A percentile compares a stretch with the other conserved stretches of the same genome.
These are phyloP conservation scores for Bruchidius siliquastri DNA, from an alignment of 2,888 invertebrate species.

Conservation along the genomic window DNA sequence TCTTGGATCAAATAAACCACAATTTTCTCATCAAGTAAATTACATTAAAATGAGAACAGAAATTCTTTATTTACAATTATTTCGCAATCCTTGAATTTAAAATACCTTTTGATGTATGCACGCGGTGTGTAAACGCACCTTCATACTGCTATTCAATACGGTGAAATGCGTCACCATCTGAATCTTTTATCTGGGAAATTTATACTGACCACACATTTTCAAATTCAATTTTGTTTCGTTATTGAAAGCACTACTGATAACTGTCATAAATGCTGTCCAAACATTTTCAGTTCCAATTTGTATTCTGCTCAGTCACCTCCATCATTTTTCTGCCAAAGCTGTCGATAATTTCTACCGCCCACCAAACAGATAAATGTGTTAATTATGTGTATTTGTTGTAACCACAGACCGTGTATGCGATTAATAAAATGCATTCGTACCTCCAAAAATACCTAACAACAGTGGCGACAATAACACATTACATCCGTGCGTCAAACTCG, in stretches of 20 bases:
- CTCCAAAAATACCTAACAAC: neutral
- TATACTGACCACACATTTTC: neutral
- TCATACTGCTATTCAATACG: too few relatives aligned
- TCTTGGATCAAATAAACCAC: too few relatives aligned
- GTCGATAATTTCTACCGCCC: neutral
- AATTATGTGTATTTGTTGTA: neutral
- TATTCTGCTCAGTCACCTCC: neutral
- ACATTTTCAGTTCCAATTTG: neutral
- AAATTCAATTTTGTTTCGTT: neutral
- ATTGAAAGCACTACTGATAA: neutral
- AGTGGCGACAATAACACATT: too few relatives aligned
- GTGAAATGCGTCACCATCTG: too few relatives aligned
- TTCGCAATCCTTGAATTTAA: too few relatives aligned
- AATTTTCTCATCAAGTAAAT: too few relatives aligned
- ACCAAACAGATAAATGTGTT: neutral
- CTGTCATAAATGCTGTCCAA: neutral
- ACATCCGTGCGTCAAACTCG: neutral
- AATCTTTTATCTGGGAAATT: neutral
- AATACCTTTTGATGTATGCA: too few relatives aligned
- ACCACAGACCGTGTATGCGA: neutral
- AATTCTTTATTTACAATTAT: too few relatives aligned
- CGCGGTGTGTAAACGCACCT: too few relatives aligned
- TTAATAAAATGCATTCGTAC: neutral
- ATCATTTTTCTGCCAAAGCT: neutral
- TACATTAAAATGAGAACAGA: too few relatives aligned